Base-by-base conservation (phyloP, 2,888 invertebrate genomes). In the Agrochola circellaris region DNA sequence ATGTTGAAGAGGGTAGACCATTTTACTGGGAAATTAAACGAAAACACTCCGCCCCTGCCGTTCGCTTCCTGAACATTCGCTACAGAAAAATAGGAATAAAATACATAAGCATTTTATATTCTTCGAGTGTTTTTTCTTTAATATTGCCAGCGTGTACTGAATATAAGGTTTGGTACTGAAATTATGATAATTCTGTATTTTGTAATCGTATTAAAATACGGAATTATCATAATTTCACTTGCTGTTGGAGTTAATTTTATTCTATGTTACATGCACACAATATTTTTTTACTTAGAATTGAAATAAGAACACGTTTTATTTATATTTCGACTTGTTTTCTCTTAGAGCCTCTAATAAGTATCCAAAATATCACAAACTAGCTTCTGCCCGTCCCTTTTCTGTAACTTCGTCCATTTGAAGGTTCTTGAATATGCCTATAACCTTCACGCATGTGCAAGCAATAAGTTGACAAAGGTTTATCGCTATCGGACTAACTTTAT, bases 11-110 rank as follows among this genome's bases (percentile, higher is more conserved):
- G 93, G 92, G 93, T 88, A 91, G 91, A 91, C 93, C 93, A 93
- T 94, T 95, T 95, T 89, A 91, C 92, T 91, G 91, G 93, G 93
- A 95, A 95, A 95, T 95, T 93, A 94, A 95, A 95, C 87, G 95
- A 95, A 95, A 95, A 95, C 95, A 95, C 93, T 92, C 90, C 91
- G 85, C 88, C 90, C 87, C 86, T 85, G 89, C 87, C 89, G 89
- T 90, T 89, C 85, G 87, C 78, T 87, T 85, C 87, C 84, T 77
- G 75, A 73, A 87, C 77, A 77, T 81, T 87, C 78, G 87, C 81
- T 69, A 87, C 83, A 78, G 82, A 88, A 91, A 90, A 90, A 90
- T 86, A 87, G 82, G 84, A 81, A 81, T 84, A 76, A 75, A 78
- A 79, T 81, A 86, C 75, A 80, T 80, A 77, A 80, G 65, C 60